A percentile compares a stretch with the other conserved stretches of the same genome.
phyloP scores from a whole-genome alignment of 2,888 invertebrate genomes.

The Drosophila nr. perissopoda region DNA sequence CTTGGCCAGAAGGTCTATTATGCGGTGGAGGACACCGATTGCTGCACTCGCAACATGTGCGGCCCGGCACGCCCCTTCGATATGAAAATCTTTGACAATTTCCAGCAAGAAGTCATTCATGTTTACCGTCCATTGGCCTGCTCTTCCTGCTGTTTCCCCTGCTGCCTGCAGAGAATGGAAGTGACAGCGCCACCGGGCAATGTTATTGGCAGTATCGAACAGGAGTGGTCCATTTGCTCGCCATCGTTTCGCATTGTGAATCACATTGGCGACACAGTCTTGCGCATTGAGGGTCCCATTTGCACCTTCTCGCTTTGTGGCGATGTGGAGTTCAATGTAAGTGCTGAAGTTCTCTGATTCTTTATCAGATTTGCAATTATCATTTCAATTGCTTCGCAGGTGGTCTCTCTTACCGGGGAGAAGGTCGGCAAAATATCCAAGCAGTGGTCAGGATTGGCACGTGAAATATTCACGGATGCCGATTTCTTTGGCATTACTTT shows the following conservation, averaged over 20 bases:
- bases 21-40: conserved; percentile 93
- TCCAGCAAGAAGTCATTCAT: conserved; percentile 93
- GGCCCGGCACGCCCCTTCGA: conserved; percentile 94
- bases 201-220: conserved; percentile 89
- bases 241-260: conserved; percentile 91
- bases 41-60: conserved; percentile 93
- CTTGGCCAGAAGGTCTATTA: conserved; percentile 92
- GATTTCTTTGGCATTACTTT: conserved; percentile 96
- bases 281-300: conserved; percentile 92
- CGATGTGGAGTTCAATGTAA: conserved; percentile 92
- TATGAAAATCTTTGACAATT: conserved; percentile 93
- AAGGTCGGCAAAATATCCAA: conserved; percentile 95
- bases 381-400: conserved; percentile 85
- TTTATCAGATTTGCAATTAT: background rate
- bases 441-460: conserved; percentile 93
- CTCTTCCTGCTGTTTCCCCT: conserved; percentile 93
- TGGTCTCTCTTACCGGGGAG: conserved; percentile 91
- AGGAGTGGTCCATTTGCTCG: conserved; percentile 91
- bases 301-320: conserved; percentile 93
- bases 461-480: conserved; percentile 93
- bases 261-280: conserved; percentile 89
- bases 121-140: conserved; percentile 93
- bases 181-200: conserved; percentile 91
- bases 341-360: background rate
- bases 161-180: conserved; percentile 92